phyloP scores from a whole-genome alignment of 2,797 vertebrate species.

The Chelon auratus region DNA sequence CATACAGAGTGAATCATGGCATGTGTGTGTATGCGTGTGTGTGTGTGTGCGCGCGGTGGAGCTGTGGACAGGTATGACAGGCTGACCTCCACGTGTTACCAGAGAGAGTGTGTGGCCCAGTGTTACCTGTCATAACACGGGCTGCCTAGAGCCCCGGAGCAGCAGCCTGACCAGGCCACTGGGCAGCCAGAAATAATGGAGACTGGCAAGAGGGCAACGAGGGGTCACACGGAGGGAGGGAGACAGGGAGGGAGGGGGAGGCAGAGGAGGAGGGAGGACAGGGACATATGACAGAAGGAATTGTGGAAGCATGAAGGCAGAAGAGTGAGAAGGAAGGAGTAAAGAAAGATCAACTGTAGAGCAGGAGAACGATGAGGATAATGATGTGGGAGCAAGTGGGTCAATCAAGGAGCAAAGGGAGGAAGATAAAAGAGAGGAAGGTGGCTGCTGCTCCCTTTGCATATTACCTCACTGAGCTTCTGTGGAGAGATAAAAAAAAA shows the following conservation, averaged over 20 bases:
- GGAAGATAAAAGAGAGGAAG: constrained; percentile 57
- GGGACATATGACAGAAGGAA: constrained; percentile 64
- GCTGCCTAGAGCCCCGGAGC: constrained; percentile 67
- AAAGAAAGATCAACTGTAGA: constrained; percentile 38
- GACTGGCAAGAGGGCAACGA: constrained; percentile 80
- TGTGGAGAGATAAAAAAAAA: constrained; percentile 37
- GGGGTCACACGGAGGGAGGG: constrained; percentile 59
- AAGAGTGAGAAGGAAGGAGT: constrained; percentile 46
- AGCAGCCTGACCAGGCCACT: constrained; percentile 74
- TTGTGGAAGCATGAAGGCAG: constrained; percentile 45
- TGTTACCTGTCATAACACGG: constrained; percentile 81
- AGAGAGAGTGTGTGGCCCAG: constrained; percentile 74
- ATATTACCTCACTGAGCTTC: constrained; percentile 27
- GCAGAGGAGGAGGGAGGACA: constrained; percentile 7
- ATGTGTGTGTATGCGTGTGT: constrained; percentile 40
- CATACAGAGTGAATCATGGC: constrained; percentile 62
- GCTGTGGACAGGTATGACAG: constrained; percentile 78
- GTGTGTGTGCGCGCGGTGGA: constrained; percentile 30
- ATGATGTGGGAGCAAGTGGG: constrained; percentile 60
- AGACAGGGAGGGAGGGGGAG: constrained; percentile 30
- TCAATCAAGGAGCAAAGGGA: constrained; percentile 59
- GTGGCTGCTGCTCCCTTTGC: constrained; percentile 38
- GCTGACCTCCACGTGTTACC: constrained; percentile 78
- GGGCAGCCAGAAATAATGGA: constrained; percentile 80
- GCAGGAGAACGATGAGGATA: constrained; percentile 50